Evolutionary conservation across 2,113 vertebrate genomes (phyloP).

Genomic region (Hydrolagus affinis): DNA sequence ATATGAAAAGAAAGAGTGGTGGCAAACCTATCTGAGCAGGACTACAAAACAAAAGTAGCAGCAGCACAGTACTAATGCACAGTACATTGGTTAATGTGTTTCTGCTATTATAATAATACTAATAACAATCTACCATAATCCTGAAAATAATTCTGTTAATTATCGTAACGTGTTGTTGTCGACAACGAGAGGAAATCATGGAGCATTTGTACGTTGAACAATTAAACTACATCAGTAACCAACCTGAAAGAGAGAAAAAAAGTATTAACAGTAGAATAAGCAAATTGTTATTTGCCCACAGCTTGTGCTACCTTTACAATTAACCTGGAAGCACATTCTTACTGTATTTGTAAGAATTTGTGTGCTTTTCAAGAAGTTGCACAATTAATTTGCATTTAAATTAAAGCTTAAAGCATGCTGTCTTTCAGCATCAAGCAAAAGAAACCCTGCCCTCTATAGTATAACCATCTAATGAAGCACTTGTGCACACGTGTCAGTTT

Average conservation of each 20-base stretch:
- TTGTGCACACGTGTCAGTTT: constrained; percentile 1
- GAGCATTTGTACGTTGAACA: background rate
- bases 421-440: constrained; percentile 2
- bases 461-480: constrained; percentile 17
- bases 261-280: background rate
- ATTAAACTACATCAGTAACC: background rate
- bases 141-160: background rate
- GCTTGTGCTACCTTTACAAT: constrained; percentile 26
- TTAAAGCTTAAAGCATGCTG: constrained; percentile 24
- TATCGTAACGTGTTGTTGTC: background rate
- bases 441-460: background rate
- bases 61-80: no score
- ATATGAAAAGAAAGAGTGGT: no score
- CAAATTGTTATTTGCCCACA: constrained; percentile 23
- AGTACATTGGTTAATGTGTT: background rate
- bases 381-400: constrained; percentile 33
- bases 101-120: background rate
- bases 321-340: constrained; percentile 18
- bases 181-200: background rate
- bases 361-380: constrained; percentile 23
- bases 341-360: background rate
- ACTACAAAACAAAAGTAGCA: no score
- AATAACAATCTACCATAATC: background rate
- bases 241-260: background rate
- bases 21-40: no score